Evolutionary conservation across 2,113 vertebrate genomes (phyloP).

Genomic region (Naja naja): DNA sequence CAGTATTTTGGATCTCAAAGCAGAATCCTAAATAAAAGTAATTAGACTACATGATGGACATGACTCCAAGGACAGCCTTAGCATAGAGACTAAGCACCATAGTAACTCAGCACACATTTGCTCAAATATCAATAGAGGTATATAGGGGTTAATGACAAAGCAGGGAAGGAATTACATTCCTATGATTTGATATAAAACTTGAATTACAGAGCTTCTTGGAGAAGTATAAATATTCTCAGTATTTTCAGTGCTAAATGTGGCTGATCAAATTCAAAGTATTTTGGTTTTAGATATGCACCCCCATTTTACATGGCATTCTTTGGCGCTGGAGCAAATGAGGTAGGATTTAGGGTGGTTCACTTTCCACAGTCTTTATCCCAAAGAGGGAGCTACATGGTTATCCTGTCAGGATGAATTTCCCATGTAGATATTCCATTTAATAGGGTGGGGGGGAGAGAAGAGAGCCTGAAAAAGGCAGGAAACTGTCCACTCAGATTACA

Average conservation of each 20-base stretch:
- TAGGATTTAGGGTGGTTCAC: conserved; percentile 24
- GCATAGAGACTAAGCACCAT: not conserved
- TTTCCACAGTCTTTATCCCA: conserved; percentile 31
- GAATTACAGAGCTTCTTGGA: conserved; percentile 35
- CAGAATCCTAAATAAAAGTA: not conserved
- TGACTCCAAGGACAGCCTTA: not conserved
- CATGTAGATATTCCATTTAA: conserved; percentile 15
- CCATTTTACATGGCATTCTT: conserved; percentile 63
- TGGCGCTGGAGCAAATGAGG: conserved; percentile 62
- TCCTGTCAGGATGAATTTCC: not conserved
- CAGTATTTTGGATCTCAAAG: conserved; percentile 20
- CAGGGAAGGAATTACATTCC: conserved; percentile 42
- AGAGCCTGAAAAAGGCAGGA: not conserved
- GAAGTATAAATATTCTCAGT: conserved; percentile 26
- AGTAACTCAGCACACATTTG: not conserved
- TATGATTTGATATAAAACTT: conserved; percentile 19
- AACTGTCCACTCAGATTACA: conserved; percentile 8
- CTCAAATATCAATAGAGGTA: not conserved
- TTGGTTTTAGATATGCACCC: conserved; percentile 19
- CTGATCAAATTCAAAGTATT: conserved; percentile 33
- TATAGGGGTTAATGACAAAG: not conserved
- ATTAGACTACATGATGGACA: not conserved
- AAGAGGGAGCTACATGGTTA: conserved; percentile 9
- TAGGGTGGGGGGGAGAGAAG: not conserved
- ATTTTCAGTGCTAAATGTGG: conserved; percentile 41